These are phyloP conservation scores for Lutraria rhynchaena DNA, from an alignment of 1,140 invertebrate genomes.

Conservation along the genomic window DNA sequence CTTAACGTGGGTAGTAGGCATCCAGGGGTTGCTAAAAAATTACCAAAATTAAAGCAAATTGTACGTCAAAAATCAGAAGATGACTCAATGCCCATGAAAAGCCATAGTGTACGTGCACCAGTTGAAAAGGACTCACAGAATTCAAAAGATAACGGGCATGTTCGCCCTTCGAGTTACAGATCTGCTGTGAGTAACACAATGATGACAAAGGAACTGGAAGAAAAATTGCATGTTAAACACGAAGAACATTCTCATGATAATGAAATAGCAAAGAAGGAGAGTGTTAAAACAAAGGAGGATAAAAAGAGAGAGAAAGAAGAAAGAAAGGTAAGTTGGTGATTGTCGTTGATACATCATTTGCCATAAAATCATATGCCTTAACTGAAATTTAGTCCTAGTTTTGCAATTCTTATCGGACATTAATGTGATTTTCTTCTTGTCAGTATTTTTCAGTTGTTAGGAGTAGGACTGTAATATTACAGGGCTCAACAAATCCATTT, in stretches of 20 bases:
- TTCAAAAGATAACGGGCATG: neutral
- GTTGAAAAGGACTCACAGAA: neutral
- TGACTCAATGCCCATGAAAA: neutral
- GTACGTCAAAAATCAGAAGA: neutral
- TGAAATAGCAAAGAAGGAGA: constrained; percentile 15
- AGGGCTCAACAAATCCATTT: too few species aligned
- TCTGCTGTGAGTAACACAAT: neutral
- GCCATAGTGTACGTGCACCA: neutral
- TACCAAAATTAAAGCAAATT: constrained; percentile 25
- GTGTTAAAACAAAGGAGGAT: constrained; percentile 29
- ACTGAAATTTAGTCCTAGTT: too few species aligned
- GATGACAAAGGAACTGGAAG: constrained; percentile 37
- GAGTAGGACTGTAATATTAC: neutral
- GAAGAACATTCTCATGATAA: neutral
- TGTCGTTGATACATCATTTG: too few species aligned
- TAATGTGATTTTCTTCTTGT: too few species aligned
- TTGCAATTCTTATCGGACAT: too few species aligned
- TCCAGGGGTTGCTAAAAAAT: constrained; percentile 18
- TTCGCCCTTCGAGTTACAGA: neutral
- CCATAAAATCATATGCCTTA: too few species aligned
- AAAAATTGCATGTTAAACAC: constrained; percentile 11
- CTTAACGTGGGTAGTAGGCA: neutral
- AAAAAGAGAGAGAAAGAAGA: constrained; percentile 33
- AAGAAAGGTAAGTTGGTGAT: constrained; percentile 9
- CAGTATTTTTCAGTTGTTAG: too few species aligned